A percentile compares a stretch with the other conserved stretches of the same genome.
phyloP scores from a whole-genome alignment of 2,888 invertebrate species.

The Amblyjoppa fuscipennis region DNA sequence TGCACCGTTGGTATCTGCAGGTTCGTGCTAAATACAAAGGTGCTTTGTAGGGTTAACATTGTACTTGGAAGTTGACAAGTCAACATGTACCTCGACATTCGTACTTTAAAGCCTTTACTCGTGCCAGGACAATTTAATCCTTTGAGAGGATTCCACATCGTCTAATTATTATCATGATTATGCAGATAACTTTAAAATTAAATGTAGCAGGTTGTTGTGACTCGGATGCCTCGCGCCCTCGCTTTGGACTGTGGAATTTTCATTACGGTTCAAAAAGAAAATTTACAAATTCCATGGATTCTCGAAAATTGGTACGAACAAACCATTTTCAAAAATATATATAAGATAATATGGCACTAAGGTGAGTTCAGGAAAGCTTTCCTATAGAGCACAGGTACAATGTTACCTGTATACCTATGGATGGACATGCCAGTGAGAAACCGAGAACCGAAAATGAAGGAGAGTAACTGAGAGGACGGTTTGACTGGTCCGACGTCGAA shows the following conservation, averaged over 20 bases:
- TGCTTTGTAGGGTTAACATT: not conserved
- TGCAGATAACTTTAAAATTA: constrained; percentile 12
- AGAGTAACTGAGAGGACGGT: constrained; percentile 39
- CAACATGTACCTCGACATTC: not conserved
- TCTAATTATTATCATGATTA: constrained; percentile 22
- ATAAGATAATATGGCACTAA: not conserved
- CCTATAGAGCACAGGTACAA: constrained; percentile 11
- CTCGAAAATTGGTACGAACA: not conserved
- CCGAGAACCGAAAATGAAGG: constrained; percentile 11
- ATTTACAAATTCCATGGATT: no score
- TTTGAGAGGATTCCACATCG: constrained; percentile 30
- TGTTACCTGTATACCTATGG: constrained; percentile 10
- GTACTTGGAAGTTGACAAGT: not conserved
- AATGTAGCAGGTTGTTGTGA: no score
- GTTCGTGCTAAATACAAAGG: not conserved
- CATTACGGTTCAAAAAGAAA: no score
- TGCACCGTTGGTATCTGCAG: not conserved
- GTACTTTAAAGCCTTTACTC: constrained; percentile 10
- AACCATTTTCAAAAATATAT: not conserved
- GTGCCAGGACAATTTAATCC: constrained; percentile 4
- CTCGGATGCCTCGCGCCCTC: no score
- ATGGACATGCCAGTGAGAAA: constrained; percentile 16
- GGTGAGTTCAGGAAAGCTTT: constrained; percentile 10
- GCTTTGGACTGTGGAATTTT: no score
- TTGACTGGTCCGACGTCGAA: constrained; percentile 47